A percentile compares a stretch with the other conserved stretches of the same genome.
Evolutionary conservation across 2,797 vertebrate species (phyloP).

Genomic region (Lacerta viridis): DNA sequence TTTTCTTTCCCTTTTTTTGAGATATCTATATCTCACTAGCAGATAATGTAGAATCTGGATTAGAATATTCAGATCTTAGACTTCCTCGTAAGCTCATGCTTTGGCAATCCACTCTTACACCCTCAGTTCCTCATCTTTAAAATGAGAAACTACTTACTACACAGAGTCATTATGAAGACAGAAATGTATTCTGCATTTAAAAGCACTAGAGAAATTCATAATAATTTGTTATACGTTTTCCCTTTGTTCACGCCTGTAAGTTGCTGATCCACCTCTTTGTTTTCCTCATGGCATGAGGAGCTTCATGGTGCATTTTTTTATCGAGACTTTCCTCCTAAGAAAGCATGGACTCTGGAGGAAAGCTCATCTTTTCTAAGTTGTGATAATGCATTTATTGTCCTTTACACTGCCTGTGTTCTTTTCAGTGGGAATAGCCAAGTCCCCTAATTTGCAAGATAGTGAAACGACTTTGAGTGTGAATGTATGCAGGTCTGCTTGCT

Average conservation of each 20-base stretch:
- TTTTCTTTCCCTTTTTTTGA: background rate
- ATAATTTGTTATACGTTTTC: background rate
- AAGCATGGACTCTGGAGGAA: constrained; percentile 29
- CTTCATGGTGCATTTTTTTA: background rate
- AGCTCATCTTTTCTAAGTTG: constrained; percentile 20
- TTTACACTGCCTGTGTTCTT: background rate
- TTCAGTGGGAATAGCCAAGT: constrained; percentile 21
- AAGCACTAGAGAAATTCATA: background rate
- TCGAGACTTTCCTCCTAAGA: fast-evolving
- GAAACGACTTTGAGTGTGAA: background rate
- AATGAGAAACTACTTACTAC: background rate
- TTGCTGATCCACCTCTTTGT: background rate
- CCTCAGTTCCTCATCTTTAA: background rate
- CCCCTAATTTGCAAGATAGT: background rate
- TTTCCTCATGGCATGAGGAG: background rate
- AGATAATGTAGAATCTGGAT: background rate
- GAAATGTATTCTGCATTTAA: background rate
- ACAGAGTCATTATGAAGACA: background rate
- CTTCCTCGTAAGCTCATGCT: background rate
- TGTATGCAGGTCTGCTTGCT: constrained; percentile 10
- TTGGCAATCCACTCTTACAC: background rate
- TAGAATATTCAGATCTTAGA: background rate
- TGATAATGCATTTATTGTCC: background rate
- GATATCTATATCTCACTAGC: too few species aligned
- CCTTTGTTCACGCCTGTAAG: background rate